Evolutionary conservation across 1,140 invertebrate genomes (phyloP), one percentile per base, ranked within the genome.

Genomic region (Pogonomyrmex californicus): DNA sequence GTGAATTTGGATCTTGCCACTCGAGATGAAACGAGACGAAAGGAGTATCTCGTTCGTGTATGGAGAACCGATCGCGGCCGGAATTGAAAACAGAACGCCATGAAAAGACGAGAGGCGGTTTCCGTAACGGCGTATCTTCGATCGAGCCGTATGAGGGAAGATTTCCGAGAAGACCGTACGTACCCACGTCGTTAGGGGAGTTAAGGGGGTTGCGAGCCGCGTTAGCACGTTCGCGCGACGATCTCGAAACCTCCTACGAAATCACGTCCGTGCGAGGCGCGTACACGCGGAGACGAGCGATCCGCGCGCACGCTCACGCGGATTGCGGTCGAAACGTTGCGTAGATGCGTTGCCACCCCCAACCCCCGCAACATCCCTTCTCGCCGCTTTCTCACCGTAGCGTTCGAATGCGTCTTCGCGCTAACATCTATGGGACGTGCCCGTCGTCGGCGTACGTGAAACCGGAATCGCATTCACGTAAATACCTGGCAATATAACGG

Each of bases 381-480:
- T 23, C 17, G 23, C 17, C 44, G 41, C 30, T 60, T 82, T 71
- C 68, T 56, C 68, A 54, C 51, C 5, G 14, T 71, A 70, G 66
- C 68, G 86, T 60, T 60, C 71, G 78, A 81, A 62, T 75, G 82
- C 81, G 77, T 78, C 89, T 54, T 86, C 71, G 63, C 30, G 71
- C 78, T 62, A 87, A 88, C 87, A 77, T 76, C 83, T 38, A 63
- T 7, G 68, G 33, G 14, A 58, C 47, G 51, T 36, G 54, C 47
- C n/a, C 51, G 49, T 68, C 38, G 54, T 47, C 51, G 60, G 47
- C 77, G 58, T 85, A 65, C 75, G 85, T 71, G 89, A 85, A 78
- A 70, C 51, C 49, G n/a, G 85, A 76, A 91, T 91, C 85, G 85
- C 81, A 87, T 91, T 91, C 90, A 75, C 81, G 90, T 91, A 91